Evolutionary conservation across 2,797 vertebrate genomes (phyloP).

Genomic region (Ceyx erithaca): DNA sequence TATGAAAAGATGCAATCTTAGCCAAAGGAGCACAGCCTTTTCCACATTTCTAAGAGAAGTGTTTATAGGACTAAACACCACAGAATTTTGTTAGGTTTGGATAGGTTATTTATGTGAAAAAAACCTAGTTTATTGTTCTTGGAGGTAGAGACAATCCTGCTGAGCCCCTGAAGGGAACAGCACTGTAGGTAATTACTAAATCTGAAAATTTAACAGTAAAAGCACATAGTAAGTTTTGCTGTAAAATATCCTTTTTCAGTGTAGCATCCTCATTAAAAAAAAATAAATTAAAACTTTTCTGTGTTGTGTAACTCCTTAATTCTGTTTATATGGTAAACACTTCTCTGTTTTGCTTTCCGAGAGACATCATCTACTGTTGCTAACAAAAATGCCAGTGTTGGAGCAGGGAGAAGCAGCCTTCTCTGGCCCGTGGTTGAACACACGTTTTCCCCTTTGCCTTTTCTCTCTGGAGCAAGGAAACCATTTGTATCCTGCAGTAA

Average conservation of each 20-base stretch:
- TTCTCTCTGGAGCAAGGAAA: slow-evolving; percentile 18
- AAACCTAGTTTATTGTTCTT: background rate
- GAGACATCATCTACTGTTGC: background rate
- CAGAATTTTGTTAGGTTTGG: background rate
- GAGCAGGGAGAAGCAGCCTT: background rate
- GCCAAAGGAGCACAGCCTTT: background rate
- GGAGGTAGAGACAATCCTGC: background rate
- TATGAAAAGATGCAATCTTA: slow-evolving; percentile 4
- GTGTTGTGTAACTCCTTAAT: slow-evolving; percentile 2
- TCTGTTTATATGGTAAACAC: slow-evolving; percentile 53
- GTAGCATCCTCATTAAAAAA: background rate
- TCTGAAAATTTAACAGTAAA: background rate
- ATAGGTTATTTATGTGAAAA: background rate
- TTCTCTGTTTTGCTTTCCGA: slow-evolving; percentile 52
- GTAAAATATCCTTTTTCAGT: background rate
- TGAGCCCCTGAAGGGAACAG: background rate
- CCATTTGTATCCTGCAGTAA: background rate
- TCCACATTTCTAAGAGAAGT: background rate
- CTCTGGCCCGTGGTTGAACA: background rate
- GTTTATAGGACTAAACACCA: background rate
- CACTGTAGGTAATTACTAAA: background rate
- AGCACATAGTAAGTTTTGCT: background rate
- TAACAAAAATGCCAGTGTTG: slow-evolving; percentile 14
- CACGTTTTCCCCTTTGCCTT: background rate
- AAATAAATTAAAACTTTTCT: background rate